A percentile compares a stretch with the other conserved stretches of the same genome.
These are phyloP conservation scores for Unio pictorum DNA, from an alignment of 2,888 invertebrate genomes.

Conservation along the genomic window DNA sequence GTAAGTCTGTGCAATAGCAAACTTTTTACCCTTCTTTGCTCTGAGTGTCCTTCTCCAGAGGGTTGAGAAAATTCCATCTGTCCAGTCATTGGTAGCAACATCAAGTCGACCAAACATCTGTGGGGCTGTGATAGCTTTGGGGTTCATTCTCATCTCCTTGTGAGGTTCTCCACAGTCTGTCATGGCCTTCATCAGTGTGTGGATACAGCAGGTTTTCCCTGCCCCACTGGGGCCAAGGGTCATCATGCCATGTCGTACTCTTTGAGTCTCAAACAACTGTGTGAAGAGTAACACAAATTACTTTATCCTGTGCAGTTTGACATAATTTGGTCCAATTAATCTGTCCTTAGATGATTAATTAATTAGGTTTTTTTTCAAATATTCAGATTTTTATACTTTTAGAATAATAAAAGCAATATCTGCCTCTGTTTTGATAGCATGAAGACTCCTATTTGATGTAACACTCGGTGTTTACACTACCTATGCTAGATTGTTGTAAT, in stretches of 20 bases:
- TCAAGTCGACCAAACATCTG: conserved; percentile 98
- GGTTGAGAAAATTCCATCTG: conserved; percentile 97
- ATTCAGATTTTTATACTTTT: too few relatives aligned
- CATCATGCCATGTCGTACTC: conserved; percentile 79
- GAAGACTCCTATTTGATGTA: too few relatives aligned
- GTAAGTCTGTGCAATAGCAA: too few relatives aligned
- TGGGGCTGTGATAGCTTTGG: conserved; percentile 95
- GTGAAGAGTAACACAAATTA: background rate
- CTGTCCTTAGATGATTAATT: too few relatives aligned
- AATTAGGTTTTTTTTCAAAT: too few relatives aligned
- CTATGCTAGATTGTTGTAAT: too few relatives aligned
- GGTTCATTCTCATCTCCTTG: conserved; percentile 98
- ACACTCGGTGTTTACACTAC: too few relatives aligned
- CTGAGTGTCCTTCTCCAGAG: conserved; percentile 95
- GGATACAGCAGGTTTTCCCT: conserved; percentile 93
- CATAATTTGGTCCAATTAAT: too few relatives aligned
- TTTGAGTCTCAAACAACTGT: conserved; percentile 72
- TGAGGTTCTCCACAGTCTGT: conserved; percentile 88
- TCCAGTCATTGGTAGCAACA: conserved; percentile 98
- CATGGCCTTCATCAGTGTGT: conserved; percentile 91
- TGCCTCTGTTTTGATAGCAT: too few relatives aligned
- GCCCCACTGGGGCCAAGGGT: conserved; percentile 93
- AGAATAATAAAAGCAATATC: too few relatives aligned
- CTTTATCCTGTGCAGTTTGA: too few relatives aligned
- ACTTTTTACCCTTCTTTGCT: conserved; percentile 78